phyloP scores from a whole-genome alignment of 1,140 invertebrate species.

The Eumeta japonica region DNA sequence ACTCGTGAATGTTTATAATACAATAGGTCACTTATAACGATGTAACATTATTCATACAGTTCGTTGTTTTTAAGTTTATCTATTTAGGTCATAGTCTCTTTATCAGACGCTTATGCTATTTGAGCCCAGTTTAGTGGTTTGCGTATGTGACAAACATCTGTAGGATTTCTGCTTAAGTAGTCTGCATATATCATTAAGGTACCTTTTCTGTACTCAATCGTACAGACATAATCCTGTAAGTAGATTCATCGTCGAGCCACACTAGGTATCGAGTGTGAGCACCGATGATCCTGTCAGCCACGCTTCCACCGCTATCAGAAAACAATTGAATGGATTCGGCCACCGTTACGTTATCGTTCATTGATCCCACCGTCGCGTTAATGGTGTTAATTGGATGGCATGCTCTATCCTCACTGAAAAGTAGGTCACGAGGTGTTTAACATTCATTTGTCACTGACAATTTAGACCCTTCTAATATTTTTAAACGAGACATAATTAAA shows the following conservation, averaged over 20 bases:
- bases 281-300: too few relatives aligned
- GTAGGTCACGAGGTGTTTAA: too few relatives aligned
- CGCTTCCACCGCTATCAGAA: too few relatives aligned
- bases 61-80: constrained; percentile 7
- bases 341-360: too few relatives aligned
- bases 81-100: constrained; percentile 6
- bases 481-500: too few relatives aligned
- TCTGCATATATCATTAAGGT: constrained; percentile 8
- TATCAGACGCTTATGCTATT: constrained; percentile 9
- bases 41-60: constrained; percentile 4
- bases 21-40: constrained; percentile 3
- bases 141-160: neutral
- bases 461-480: too few relatives aligned
- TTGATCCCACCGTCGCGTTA: too few relatives aligned
- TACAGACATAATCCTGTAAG: constrained; percentile 8
- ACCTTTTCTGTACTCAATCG: constrained; percentile 7
- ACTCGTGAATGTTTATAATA: constrained; percentile 1
- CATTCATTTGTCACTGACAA: too few relatives aligned
- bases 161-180: constrained; percentile 11
- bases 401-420: too few relatives aligned
- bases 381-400: too few relatives aligned
- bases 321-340: too few relatives aligned
- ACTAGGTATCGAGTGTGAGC: constrained; percentile 5
- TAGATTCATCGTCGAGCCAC: constrained; percentile 10
- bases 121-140: constrained; percentile 10